Conservation (phyloP, 1,140 invertebrate species). For the fruit fly (Drosophila melanogaster) region DNA sequence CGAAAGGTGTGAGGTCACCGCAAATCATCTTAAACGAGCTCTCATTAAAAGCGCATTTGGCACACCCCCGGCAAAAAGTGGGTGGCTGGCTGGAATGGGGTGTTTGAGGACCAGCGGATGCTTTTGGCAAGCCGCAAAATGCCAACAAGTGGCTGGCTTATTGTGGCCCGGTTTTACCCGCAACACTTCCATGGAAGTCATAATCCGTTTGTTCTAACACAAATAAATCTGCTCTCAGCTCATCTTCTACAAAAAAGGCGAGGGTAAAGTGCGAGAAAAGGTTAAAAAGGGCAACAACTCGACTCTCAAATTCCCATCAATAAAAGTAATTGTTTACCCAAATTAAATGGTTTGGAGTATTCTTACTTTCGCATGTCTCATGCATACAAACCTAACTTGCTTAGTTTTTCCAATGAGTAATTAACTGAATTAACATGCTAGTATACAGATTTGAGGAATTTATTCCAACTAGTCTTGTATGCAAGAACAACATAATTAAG, state of each 20-base stretch:
- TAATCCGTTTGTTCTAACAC: conserved; percentile 53
- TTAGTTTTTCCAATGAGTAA: too few species aligned
- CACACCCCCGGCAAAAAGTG: neutral
- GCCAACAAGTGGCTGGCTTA: conserved; percentile 62
- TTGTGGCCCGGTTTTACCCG: conserved; percentile 10
- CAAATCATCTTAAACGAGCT: conserved; percentile 50
- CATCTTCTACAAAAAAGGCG: conserved; percentile 11
- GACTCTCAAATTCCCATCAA: neutral
- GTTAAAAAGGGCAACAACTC: neutral
- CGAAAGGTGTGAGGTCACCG: conserved; percentile 6
- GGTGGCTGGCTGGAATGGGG: neutral
- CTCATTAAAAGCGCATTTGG: conserved; percentile 63
- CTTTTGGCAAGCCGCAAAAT: conserved; percentile 51
- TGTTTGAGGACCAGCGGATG: conserved; percentile 11
- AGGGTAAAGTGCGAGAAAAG: conserved; percentile 2
- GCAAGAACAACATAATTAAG: too few species aligned
- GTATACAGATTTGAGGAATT: too few species aligned
- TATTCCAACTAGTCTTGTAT: too few species aligned
- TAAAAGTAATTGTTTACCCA: neutral
- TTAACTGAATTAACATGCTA: too few species aligned
- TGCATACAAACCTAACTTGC: too few species aligned
- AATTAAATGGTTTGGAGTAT: too few species aligned
- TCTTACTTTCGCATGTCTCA: too few species aligned
- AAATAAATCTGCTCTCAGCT: conserved; percentile 69
- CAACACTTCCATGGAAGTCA: conserved; percentile 48